Base-by-base conservation (phyloP, 2,797 vertebrate species). In the Kryptopterus vitreolus region DNA sequence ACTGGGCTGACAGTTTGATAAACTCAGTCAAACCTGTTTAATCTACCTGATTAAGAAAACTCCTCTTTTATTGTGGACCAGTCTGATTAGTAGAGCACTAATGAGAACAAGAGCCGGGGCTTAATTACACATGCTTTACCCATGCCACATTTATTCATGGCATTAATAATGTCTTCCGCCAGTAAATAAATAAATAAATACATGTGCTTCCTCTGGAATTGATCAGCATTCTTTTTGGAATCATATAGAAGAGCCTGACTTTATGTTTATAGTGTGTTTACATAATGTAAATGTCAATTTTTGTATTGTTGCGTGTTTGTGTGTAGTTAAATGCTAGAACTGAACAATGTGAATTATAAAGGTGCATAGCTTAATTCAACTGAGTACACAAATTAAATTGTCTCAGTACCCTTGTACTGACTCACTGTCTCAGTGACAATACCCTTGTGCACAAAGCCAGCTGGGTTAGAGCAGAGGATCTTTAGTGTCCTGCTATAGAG, bases 11-110 rank as follows among this genome's bases (percentile, higher is more conserved):
- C 79, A 82, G 90, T 90, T 91, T 91, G 90, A 92, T 92, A 91
- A 91, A 92, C 91, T 85, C 77, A 9, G 78, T 81, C 80, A 80
- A 81, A 84, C 70, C 68, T 80, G 80, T 81, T 84, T 87, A 82
- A 73, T 68, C 61, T 70, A 83, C 77, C 81, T 93, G 91, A 94
- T 93, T 92, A 92, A 89, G 89, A 89, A 89, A 92, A 90, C 87
- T 90, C 85, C 57, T 87, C 83, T 90, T 93, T 93, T 93, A 92
- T 92, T 92, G 92, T 87, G 86, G 86, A 84, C 89, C 82, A 58
- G 79, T 24, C 79, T 92, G 92, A 93, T 93, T 93, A 92, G 88
- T 91, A 77, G 88, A 75, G 80, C 72, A 38, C 89, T 92, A 91
- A 93, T 92, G 91, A 92, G 91, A 85, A 90, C 82, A 72, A 70